Evolutionary conservation across 2,113 vertebrate species (phyloP), one percentile per base, ranked within the genome.

Genomic region (Lasiurus cinereus): DNA sequence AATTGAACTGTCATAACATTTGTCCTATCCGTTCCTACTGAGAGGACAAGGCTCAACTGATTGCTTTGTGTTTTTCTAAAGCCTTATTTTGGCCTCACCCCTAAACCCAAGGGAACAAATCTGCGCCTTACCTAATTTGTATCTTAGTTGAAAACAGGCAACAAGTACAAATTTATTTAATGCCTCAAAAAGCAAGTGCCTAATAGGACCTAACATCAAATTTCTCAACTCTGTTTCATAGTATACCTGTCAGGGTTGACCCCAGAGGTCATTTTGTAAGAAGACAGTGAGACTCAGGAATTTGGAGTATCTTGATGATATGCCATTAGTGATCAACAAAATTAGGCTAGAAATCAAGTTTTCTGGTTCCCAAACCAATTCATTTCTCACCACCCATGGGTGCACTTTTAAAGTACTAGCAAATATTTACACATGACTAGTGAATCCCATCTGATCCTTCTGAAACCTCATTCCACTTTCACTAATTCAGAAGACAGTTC

Each of bases 31-130:
- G 3, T 33, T 64, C 76, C 70, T 21, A 62, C 62, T 31, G 27
- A 36, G 54, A 92, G 29, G 80, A 94, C 83, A 94, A 86, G 67
- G 29, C 14, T 89, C 91, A 72, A 67, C 91, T 95, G 48, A 91
- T 43, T 93, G 69, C 66, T 83, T 76, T 56, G 48, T 74, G 62
- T 33, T 64, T 59, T 84, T 96, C 87, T 48, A 69, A 95, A 96
- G 88, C 59, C 27, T 92, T 76, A 70, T 50, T 79, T 82, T 95
- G 78, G 79, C 79, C 27, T 95, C 36, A 88, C 36, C 11, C 13
- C n/a, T 80, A 87, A 74, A 11, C 70, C 72, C 94, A 94, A 50
- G 56, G 77, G 83, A 83, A 95, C 31, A 95, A 87, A 78, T 39
- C 59, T 29, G 5, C 89, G 39, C n/a, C 91, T 95, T 59, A 74